Conservation (phyloP, 2,888 invertebrate species). For the Reticulitermes lucifugus region DNA sequence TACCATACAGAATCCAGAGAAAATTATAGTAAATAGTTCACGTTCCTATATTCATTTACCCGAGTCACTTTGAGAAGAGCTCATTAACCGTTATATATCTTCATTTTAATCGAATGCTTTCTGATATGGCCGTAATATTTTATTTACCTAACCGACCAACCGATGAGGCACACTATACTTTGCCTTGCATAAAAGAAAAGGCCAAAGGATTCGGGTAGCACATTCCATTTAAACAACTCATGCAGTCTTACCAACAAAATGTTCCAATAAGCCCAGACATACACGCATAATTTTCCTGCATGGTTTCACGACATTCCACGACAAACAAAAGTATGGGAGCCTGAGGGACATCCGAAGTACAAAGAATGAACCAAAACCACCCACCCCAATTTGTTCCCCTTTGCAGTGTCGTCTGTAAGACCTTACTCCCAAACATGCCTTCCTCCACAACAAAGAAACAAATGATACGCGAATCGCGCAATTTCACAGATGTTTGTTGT, state of each 20-base stretch:
- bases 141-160: too few species aligned
- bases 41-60: too few species aligned
- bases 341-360: conserved; percentile 18
- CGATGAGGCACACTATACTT: too few species aligned
- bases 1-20: too few species aligned
- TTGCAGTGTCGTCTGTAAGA: conserved; percentile 19
- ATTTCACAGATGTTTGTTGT: conserved; percentile 41
- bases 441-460: conserved; percentile 37
- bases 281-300: conserved; percentile 17
- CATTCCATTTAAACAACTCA: background rate
- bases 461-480: conserved; percentile 35
- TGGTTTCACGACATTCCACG: background rate
- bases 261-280: background rate
- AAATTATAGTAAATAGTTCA: too few species aligned
- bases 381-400: conserved; percentile 33
- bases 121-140: too few species aligned
- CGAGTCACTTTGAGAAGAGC: too few species aligned
- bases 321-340: background rate
- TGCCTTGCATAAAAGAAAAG: background rate
- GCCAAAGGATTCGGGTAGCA: background rate
- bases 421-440: background rate
- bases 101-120: too few species aligned
- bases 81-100: too few species aligned
- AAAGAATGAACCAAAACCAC: conserved; percentile 36
- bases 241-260: background rate